These are phyloP conservation scores for Labrus mixtus DNA, from an alignment of 2,113 vertebrate genomes.

Conservation along the genomic window DNA sequence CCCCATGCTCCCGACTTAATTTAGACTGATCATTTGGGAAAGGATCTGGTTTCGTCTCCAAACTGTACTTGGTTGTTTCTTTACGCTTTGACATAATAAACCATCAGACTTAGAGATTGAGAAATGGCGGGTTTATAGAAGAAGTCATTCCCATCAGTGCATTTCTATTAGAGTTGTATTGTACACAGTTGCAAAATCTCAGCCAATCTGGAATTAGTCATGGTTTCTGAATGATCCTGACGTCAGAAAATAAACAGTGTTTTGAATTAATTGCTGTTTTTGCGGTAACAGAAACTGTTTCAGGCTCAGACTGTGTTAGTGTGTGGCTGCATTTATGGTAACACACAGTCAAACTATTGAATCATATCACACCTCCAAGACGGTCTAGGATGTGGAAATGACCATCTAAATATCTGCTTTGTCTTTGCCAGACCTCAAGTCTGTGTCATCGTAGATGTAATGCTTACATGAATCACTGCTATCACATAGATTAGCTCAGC, in stretches of 20 bases:
- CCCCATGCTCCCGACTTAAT: constrained; percentile 28
- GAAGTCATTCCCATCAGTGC: constrained; percentile 13
- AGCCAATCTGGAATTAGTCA: too few relatives aligned
- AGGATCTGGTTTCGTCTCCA: constrained; percentile 46
- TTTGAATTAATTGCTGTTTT: constrained; percentile 3
- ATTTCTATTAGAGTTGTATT: neutral
- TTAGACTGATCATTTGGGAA: constrained; percentile 41
- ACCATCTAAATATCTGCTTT: constrained; percentile 33
- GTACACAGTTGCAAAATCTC: neutral
- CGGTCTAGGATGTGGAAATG: constrained; percentile 21
- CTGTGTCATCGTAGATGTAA: constrained; percentile 29
- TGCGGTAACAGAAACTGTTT: neutral
- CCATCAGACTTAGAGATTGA: constrained; percentile 11
- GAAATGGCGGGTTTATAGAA: constrained; percentile 20
- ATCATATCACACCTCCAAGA: constrained; percentile 34
- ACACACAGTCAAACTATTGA: constrained; percentile 38
- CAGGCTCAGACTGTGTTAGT: neutral
- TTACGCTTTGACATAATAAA: constrained; percentile 36
- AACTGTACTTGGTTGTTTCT: constrained; percentile 31
- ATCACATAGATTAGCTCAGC: constrained; percentile 31
- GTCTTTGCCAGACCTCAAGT: constrained; percentile 20
- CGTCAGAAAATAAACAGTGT: constrained; percentile 4
- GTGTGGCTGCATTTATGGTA: constrained; percentile 15
- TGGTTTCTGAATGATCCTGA: constrained; percentile 2
- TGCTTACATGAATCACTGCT: constrained; percentile 56